phyloP scores from a whole-genome alignment of 2,888 invertebrate genomes.

The Xylophagus ater region DNA sequence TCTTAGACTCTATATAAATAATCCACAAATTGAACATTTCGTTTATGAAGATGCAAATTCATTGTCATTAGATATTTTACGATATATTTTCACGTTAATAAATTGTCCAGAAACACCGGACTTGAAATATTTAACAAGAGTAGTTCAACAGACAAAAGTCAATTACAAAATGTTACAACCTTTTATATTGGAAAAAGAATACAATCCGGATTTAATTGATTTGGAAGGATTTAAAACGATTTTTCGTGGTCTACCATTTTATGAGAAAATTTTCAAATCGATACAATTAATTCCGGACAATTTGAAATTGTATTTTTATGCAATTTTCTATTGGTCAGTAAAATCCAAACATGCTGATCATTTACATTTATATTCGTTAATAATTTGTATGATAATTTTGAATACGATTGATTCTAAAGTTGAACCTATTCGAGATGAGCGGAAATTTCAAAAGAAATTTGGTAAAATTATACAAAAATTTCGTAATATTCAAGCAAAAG shows the following conservation, averaged over 20 bases:
- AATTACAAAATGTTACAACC: slow-evolving; percentile 25
- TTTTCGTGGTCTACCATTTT: slow-evolving; percentile 23
- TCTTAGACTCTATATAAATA: slow-evolving; percentile 52
- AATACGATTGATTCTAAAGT: slow-evolving; percentile 32
- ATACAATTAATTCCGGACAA: slow-evolving; percentile 27
- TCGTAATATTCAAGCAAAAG: slow-evolving; percentile 24
- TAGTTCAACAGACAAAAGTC: slow-evolving; percentile 31
- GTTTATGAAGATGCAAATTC: slow-evolving; percentile 47
- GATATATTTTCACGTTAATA: slow-evolving; percentile 44
- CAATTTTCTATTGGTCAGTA: slow-evolving; percentile 34
- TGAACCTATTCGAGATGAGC: slow-evolving; percentile 29
- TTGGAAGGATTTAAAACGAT: slow-evolving; percentile 24
- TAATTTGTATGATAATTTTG: slow-evolving; percentile 30
- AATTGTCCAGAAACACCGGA: slow-evolving; percentile 23
- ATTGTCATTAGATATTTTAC: slow-evolving; percentile 50
- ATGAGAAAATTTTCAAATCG: slow-evolving; percentile 23
- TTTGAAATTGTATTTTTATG: slow-evolving; percentile 29
- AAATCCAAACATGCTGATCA: slow-evolving; percentile 29
- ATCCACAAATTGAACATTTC: slow-evolving; percentile 62
- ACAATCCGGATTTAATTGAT: slow-evolving; percentile 25
- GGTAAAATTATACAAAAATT: slow-evolving; percentile 30
- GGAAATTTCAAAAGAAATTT: slow-evolving; percentile 29
- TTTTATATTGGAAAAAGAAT: slow-evolving; percentile 16
- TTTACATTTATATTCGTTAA: slow-evolving; percentile 29
- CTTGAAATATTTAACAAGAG: slow-evolving; percentile 33